These are phyloP conservation scores for Pangasianodon hypophthalmus DNA, from an alignment of 2,113 vertebrate species.

Conservation along the genomic window DNA sequence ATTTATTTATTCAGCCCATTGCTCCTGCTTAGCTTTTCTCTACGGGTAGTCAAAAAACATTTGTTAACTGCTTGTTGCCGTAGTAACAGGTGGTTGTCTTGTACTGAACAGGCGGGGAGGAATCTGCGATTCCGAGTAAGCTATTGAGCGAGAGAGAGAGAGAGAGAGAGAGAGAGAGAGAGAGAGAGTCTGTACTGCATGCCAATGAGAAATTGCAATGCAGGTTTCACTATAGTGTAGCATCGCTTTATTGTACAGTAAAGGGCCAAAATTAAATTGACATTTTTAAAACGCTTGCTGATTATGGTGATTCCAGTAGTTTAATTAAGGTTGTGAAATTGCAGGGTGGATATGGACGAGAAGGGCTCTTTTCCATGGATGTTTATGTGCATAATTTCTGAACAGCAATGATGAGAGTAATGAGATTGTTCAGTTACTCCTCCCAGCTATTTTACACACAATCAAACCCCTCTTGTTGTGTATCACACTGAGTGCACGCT, in stretches of 20 bases:
- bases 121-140: background rate
- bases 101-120: background rate
- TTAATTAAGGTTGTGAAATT: background rate
- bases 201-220: background rate
- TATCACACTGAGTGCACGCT: background rate
- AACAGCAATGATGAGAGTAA: conserved; percentile 27
- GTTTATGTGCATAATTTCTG: conserved; percentile 25
- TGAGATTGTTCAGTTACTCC: conserved; percentile 21
- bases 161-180: too few species aligned
- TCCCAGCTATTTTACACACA: conserved; percentile 22
- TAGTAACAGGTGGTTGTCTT: conserved; percentile 51
- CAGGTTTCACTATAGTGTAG: background rate
- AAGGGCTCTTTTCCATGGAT: background rate
- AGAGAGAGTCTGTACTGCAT: background rate
- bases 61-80: conserved; percentile 54
- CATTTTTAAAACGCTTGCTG: background rate
- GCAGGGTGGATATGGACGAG: background rate
- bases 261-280: background rate
- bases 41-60: conserved; percentile 39
- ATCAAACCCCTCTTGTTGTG: background rate
- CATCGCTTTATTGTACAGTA: background rate
- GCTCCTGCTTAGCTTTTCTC: conserved; percentile 22
- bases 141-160: background rate
- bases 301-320: background rate
- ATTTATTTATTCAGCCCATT: conserved; percentile 27